Conservation (phyloP, 2,797 vertebrate genomes). For the Zalophus californianus region DNA sequence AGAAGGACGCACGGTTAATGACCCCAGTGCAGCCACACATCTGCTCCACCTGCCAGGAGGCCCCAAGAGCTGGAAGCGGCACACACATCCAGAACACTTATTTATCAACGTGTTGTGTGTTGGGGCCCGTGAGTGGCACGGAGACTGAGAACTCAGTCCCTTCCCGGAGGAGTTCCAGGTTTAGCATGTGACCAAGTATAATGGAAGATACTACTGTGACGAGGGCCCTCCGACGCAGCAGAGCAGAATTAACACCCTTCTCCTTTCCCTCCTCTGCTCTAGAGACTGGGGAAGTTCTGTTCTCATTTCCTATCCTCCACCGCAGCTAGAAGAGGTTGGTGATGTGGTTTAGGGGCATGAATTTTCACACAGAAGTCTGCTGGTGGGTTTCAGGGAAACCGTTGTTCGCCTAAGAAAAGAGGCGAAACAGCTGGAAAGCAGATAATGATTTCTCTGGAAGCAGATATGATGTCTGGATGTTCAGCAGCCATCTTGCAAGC, state of each 20-base stretch:
- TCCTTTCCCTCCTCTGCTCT: background rate
- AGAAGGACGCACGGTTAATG: background rate
- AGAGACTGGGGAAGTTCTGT: background rate
- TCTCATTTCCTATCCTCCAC: background rate
- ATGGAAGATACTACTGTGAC: background rate
- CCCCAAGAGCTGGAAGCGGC: accelerated
- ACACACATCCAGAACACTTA: accelerated
- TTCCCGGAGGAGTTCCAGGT: background rate
- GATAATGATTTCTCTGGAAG: background rate
- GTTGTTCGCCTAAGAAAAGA: background rate
- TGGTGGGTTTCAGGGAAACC: background rate
- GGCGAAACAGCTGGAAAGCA: background rate
- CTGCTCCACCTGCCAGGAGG: background rate
- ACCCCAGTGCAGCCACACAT: background rate
- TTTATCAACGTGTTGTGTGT: background rate
- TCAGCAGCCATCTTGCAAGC: background rate
- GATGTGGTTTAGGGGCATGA: background rate
- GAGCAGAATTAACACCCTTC: background rate
- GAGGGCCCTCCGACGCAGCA: background rate
- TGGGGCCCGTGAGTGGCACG: accelerated
- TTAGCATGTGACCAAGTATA: background rate
- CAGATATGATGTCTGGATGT: background rate
- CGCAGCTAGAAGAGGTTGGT: background rate
- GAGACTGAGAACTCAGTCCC: background rate
- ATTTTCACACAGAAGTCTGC: background rate